Percentiles rank a stretch among this genome's conserved stretches.
Evolutionary conservation across 2,888 invertebrate species (phyloP).

Genomic region (Cheiracanthium punctorium): DNA sequence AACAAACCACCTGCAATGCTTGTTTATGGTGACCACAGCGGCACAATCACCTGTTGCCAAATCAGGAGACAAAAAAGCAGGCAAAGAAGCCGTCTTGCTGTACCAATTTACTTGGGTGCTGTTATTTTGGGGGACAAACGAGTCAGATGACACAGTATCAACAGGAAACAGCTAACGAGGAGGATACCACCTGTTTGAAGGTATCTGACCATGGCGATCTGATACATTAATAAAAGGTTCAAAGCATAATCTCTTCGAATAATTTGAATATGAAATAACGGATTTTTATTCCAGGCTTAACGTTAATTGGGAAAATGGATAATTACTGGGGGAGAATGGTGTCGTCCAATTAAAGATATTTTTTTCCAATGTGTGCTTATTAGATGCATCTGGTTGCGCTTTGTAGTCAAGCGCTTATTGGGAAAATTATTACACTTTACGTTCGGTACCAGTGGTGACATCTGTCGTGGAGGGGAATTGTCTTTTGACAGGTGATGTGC

Average conservation of each 20-base stretch:
- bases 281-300: slow-evolving; percentile 17
- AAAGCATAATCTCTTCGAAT: slow-evolving; percentile 21
- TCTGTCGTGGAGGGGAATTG: neutral
- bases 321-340: slow-evolving; percentile 26
- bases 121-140: slow-evolving; percentile 3
- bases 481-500: neutral
- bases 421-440: neutral
- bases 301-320: slow-evolving; percentile 40
- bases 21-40: neutral
- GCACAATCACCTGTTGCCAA: neutral
- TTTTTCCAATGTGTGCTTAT: neutral
- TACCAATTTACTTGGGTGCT: neutral
- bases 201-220: neutral
- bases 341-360: slow-evolving; percentile 41
- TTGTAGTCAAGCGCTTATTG: neutral
- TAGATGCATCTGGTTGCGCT: slow-evolving; percentile 8
- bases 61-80: neutral
- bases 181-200: slow-evolving; percentile 19
- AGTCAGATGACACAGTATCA: slow-evolving; percentile 15
- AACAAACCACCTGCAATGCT: slow-evolving; percentile 1
- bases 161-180: slow-evolving; percentile 52
- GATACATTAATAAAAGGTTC: slow-evolving; percentile 26
- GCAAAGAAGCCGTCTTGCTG: neutral
- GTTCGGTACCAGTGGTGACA: neutral
- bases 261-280: slow-evolving; percentile 68